Conservation (phyloP, 2,888 invertebrate genomes). For the Idaea straminata region DNA sequence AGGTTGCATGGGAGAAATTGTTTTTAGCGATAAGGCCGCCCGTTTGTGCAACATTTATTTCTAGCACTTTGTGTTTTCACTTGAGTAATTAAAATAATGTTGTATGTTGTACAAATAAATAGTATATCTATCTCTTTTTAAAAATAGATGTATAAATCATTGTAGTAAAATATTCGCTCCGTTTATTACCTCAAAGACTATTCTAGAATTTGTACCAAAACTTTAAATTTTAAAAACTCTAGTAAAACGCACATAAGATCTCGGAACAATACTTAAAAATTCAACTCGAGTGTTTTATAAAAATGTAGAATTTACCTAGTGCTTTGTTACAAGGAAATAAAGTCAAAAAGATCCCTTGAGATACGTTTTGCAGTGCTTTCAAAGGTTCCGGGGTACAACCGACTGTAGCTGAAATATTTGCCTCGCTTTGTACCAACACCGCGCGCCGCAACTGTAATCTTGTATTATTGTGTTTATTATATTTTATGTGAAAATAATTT, state of each 20-base stretch:
- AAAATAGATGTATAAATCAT: background rate
- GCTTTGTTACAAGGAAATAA: constrained; percentile 14
- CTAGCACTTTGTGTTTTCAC: no score
- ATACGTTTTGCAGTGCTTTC: constrained; percentile 11
- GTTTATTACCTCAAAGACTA: background rate
- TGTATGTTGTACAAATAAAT: no score
- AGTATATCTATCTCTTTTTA: no score
- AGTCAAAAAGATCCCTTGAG: constrained; percentile 18
- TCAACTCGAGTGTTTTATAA: constrained; percentile 9
- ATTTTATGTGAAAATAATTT: constrained; percentile 25
- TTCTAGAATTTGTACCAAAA: background rate
- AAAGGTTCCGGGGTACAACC: constrained; percentile 12
- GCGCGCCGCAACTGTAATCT: constrained; percentile 10
- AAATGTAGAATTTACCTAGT: constrained; percentile 11
- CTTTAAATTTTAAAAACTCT: background rate
- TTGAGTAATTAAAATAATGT: no score
- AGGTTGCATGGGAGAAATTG: no score
- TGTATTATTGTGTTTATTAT: constrained; percentile 15
- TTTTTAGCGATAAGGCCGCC: no score
- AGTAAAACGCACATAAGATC: background rate
- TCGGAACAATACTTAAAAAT: constrained; percentile 9
- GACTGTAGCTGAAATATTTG: constrained; percentile 15
- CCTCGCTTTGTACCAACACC: constrained; percentile 11
- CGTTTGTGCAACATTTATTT: no score
- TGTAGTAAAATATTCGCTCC: background rate